Base-by-base conservation (phyloP, 1,140 invertebrate species). In the Thaumetopoea pityocampa region DNA sequence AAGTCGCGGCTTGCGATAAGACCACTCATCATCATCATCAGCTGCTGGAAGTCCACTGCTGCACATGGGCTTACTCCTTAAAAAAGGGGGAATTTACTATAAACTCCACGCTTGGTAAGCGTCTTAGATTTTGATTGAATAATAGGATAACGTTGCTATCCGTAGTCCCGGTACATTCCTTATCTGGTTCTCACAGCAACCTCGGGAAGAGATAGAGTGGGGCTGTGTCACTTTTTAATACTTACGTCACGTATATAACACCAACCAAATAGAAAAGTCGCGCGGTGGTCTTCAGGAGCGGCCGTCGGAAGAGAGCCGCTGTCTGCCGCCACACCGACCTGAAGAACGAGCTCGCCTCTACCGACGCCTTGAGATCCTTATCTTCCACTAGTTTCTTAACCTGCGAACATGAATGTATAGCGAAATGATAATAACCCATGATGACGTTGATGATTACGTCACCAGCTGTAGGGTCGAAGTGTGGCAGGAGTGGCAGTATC, bases 181-280 rank as follows among this genome's bases (percentile, higher is more conserved):
- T 6, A 4, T 11, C n/a, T 6, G 7, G 5, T 3, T n/a, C 2
- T 30, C 18, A 30, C 7, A 6, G 4, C 4, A 28, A 28, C 7
- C n/a, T 0, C 9, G 1, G n/a, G n/a, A n/a, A 30, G 1, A 17
- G 6, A 30, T 17, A 10, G 9, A n/a, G 4, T 11, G 12, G 29
- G 4, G 1, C 5, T 1, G 8, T 11, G 12, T 1, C 16, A n/a
- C n/a, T 9, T 3, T 2, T n/a, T 1, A 11, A 7, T 42, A 72
- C 79, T 76, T 59, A 83, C 79, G 79, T 83, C 73, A 83, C 77
- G 18, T 83, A 83, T 44, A 83, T 76, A 16, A 83, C 32, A 27
- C 51, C 54, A 27, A 83, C 68, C 5, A 83, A 50, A 17, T 76
- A 83, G 64, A 79, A 83, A 0, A 83, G 66, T 18, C 68, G 68